Conservation (phyloP, 2,113 vertebrate species). For the Elephas maximus region DNA sequence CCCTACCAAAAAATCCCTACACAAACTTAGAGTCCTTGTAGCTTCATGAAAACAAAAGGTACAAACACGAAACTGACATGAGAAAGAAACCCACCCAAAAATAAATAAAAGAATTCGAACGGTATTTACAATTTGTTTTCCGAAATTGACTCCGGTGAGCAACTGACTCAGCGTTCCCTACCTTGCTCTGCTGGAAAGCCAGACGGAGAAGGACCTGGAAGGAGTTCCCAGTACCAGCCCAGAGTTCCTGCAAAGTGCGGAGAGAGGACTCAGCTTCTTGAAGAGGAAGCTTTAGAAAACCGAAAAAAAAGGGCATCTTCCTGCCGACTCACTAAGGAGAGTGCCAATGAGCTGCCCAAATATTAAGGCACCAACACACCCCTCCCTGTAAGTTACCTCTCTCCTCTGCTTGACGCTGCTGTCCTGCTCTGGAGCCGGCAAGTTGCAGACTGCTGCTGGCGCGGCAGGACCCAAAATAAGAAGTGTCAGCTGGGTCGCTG, state of each 20-base stretch:
- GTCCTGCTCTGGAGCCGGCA: slow-evolving; percentile 74
- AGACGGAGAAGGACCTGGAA: not conserved
- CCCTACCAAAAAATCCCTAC: not conserved
- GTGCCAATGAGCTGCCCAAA: accelerated
- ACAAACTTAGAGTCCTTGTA: slow-evolving; percentile 52
- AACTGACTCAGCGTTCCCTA: slow-evolving; percentile 76
- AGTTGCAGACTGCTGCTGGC: slow-evolving; percentile 83
- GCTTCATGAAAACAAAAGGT: slow-evolving; percentile 16
- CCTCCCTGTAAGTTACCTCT: slow-evolving; percentile 74
- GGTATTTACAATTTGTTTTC: slow-evolving; percentile 51
- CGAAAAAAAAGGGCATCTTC: not conserved
- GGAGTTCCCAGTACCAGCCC: slow-evolving; percentile 70
- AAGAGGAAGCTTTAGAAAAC: not conserved
- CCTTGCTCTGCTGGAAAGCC: slow-evolving; percentile 56
- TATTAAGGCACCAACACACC: not conserved
- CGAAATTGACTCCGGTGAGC: not conserved
- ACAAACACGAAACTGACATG: not conserved
- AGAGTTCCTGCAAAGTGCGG: slow-evolving; percentile 74
- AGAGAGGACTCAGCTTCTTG: slow-evolving; percentile 5
- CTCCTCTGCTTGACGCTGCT: slow-evolving; percentile 48
- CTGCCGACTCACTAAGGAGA: not conserved
- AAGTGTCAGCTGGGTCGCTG: slow-evolving; percentile 84
- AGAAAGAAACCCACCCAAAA: not conserved
- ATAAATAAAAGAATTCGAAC: not conserved
- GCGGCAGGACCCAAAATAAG: slow-evolving; percentile 84